Evolutionary conservation across 2,797 vertebrate species (phyloP).

Genomic region (Hypotaenidia okinawae): DNA sequence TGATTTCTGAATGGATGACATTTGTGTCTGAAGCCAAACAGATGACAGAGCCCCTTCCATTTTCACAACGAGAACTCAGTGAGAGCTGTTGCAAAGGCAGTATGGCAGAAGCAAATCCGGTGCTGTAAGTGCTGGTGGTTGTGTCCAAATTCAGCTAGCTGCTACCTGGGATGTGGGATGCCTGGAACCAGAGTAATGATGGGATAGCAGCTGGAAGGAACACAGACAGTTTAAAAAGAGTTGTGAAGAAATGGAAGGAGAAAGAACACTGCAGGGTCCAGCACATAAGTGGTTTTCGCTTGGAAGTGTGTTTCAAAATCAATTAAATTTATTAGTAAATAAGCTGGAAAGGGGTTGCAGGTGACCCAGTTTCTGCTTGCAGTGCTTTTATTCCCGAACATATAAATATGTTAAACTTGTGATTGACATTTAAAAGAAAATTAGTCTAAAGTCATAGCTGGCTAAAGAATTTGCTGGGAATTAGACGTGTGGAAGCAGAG

Average conservation of each 20-base stretch:
- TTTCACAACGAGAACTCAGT: not conserved
- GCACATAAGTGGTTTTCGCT: not conserved
- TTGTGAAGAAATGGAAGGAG: not conserved
- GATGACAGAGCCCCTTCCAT: not conserved
- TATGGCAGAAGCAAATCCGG: not conserved
- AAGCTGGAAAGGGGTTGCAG: not conserved
- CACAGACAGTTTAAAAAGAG: not conserved
- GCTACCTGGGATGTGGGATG: not conserved
- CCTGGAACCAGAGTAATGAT: not conserved
- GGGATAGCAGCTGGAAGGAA: not conserved
- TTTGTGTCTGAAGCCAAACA: constrained; percentile 23
- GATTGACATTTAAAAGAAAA: not conserved
- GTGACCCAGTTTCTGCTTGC: not conserved
- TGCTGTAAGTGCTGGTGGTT: not conserved
- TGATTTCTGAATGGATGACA: constrained; percentile 30
- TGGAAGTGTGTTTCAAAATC: not conserved
- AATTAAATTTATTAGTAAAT: not conserved
- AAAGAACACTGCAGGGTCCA: not conserved
- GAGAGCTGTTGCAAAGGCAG: not conserved
- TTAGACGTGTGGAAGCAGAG: not conserved
- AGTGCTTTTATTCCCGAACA: not conserved
- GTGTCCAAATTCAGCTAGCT: not conserved
- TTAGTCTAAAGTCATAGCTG: not conserved
- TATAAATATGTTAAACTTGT: not conserved
- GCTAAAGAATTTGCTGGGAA: not conserved